Evolutionary conservation across 2,113 vertebrate genomes (phyloP).

Genomic region (Octodon degus): DNA sequence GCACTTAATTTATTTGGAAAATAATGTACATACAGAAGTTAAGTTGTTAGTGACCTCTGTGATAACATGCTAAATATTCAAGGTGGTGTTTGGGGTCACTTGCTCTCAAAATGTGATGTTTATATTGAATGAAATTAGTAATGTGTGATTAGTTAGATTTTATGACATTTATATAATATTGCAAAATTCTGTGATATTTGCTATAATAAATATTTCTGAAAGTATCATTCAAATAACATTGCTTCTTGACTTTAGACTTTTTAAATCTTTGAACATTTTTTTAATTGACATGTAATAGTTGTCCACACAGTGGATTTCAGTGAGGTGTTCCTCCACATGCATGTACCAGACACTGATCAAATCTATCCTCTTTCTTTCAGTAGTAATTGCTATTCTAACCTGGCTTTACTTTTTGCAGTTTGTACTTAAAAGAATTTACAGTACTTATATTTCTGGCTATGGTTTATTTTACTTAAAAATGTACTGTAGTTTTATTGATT

Average conservation of each 20-base stretch:
- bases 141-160: background rate
- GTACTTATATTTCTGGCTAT: background rate
- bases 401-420: background rate
- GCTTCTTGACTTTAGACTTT: background rate
- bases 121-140: background rate
- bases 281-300: background rate
- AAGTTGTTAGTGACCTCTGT: background rate
- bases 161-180: slow-evolving; percentile 14
- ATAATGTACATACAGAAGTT: background rate
- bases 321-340: background rate
- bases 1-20: background rate
- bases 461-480: background rate
- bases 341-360: background rate
- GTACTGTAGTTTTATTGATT: background rate
- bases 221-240: background rate
- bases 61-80: background rate
- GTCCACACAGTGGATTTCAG: background rate
- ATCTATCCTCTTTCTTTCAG: background rate
- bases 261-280: background rate
- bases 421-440: background rate
- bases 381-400: background rate
- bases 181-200: background rate
- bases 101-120: background rate
- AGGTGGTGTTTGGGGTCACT: background rate
- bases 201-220: background rate